Evolutionary conservation across 2,113 vertebrate species (phyloP).

Genomic region (Xiphophorus maculatus): DNA sequence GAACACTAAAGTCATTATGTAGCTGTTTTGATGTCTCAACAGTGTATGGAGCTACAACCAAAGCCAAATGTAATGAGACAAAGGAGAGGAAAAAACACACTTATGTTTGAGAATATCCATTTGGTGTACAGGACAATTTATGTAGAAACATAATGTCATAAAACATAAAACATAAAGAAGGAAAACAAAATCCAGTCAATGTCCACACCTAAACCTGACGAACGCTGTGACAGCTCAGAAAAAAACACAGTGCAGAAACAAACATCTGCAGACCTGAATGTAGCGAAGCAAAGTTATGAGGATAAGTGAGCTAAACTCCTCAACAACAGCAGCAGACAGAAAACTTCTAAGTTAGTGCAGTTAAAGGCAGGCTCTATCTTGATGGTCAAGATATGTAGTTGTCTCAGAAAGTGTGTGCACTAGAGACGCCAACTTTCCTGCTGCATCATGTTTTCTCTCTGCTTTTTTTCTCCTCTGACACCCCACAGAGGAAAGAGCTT

Average conservation of each 20-base stretch:
- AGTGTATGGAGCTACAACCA: slow-evolving; percentile 18
- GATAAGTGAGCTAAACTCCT: not conserved
- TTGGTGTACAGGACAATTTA: not conserved
- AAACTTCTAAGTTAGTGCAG: not conserved
- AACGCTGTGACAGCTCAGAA: not conserved
- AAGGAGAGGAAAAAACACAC: slow-evolving; percentile 1
- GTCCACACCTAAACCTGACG: not conserved
- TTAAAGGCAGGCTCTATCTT: not conserved
- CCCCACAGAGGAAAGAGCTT: slow-evolving; percentile 92
- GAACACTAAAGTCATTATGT: slow-evolving; percentile 43
- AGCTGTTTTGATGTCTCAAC: slow-evolving; percentile 35
- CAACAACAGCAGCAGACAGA: not conserved
- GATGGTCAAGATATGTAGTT: not conserved
- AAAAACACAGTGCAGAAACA: not conserved
- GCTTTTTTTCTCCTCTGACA: slow-evolving; percentile 9
- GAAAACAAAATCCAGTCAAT: not conserved
- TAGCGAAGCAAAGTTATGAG: not conserved
- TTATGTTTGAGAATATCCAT: not conserved
- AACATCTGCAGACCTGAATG: not conserved
- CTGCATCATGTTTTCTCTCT: slow-evolving; percentile 35
- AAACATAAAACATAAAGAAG: not conserved
- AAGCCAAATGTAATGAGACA: slow-evolving; percentile 36
- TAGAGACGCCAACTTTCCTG: slow-evolving; percentile 21
- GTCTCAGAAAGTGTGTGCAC: not conserved
- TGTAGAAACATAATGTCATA: not conserved